phyloP scores from a whole-genome alignment of 1,140 invertebrate species.

The Zophobas atratus region DNA sequence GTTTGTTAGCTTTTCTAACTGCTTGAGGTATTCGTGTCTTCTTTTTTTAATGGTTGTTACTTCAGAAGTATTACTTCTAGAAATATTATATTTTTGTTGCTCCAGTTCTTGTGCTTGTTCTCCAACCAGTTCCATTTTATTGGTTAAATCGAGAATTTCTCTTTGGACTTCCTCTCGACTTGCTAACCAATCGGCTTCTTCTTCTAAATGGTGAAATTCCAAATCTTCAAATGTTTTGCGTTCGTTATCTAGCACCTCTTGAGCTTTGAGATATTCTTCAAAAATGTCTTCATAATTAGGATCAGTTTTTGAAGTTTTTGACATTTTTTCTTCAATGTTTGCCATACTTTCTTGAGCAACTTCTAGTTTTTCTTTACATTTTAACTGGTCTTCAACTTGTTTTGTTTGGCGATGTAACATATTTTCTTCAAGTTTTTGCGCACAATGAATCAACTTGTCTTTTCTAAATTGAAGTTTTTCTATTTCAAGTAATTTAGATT shows the following conservation, averaged over 20 bases:
- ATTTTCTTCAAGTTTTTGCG: conserved; percentile 71
- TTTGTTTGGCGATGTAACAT: conserved; percentile 70
- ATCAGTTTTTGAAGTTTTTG: conserved; percentile 63
- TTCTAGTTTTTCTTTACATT: conserved; percentile 74
- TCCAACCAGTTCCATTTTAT: conserved; percentile 77
- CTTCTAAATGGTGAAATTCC: conserved; percentile 94
- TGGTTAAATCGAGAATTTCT: conserved; percentile 78
- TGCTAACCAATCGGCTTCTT: conserved; percentile 87
- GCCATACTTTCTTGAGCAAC: conserved; percentile 70
- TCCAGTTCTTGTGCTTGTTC: conserved; percentile 78
- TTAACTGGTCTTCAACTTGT: conserved; percentile 72
- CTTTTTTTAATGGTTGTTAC: conserved; percentile 64
- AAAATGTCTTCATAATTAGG: conserved; percentile 71
- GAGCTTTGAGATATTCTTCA: conserved; percentile 76
- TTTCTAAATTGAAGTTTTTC: conserved; percentile 81
- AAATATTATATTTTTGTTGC: conserved; percentile 71
- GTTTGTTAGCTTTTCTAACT: conserved; percentile 61
- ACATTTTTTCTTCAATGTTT: conserved; percentile 70
- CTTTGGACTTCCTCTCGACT: conserved; percentile 87
- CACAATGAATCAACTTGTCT: conserved; percentile 75
- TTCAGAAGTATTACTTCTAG: conserved; percentile 62
- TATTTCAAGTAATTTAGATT: conserved; percentile 82
- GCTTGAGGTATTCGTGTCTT: conserved; percentile 55
- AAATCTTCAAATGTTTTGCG: conserved; percentile 91
- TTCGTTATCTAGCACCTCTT: conserved; percentile 81